Conservation (phyloP, 2,888 invertebrate genomes). For the Neoascia interrupta region DNA sequence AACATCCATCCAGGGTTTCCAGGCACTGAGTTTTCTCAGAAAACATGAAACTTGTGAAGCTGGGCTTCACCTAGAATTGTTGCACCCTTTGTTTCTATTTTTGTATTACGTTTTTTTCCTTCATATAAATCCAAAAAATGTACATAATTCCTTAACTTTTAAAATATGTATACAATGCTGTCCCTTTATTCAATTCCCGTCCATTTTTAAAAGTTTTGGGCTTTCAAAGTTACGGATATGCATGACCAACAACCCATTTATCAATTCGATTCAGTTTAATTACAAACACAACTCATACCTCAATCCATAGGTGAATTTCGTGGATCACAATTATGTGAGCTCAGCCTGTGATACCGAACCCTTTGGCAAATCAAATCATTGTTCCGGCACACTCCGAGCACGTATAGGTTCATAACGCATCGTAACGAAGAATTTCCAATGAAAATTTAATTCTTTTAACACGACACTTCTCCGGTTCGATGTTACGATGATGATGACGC, state of each 20-base stretch:
- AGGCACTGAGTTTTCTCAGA: no score
- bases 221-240: conserved; percentile 40
- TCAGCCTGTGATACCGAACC: conserved; percentile 6
- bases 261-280: conserved; percentile 26
- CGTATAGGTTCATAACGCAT: conserved; percentile 30
- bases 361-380: conserved; percentile 28
- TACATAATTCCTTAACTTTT: conserved; percentile 36
- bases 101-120: no score
- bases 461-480: conserved; percentile 54
- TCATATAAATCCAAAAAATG: no score
- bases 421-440: conserved; percentile 37
- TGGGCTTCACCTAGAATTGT: no score
- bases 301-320: no score
- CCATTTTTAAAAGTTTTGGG: neutral
- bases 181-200: conserved; percentile 17
- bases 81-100: no score
- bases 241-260: conserved; percentile 39
- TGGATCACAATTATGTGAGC: neutral
- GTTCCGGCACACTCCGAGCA: conserved; percentile 38
- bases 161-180: conserved; percentile 20
- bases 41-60: no score
- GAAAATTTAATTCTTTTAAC: conserved; percentile 66
- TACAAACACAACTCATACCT: conserved; percentile 2
- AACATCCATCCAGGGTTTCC: no score
- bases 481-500: conserved; percentile 28